phyloP scores from a whole-genome alignment of 37 sponge, comb jelly and placozoan species.

The Halichondria panicea region DNA sequence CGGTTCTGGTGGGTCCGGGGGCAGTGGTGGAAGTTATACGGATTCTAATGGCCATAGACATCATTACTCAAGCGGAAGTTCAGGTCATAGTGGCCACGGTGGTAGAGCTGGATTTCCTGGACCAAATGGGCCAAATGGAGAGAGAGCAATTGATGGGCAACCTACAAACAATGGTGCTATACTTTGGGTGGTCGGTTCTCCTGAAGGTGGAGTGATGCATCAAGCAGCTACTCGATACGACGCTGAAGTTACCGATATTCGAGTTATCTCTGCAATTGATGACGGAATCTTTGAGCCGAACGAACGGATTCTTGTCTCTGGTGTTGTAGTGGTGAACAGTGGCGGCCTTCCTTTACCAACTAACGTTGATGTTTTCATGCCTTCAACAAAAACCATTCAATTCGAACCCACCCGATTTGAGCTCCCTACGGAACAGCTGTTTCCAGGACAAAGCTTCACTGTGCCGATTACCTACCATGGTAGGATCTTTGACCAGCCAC shows the following conservation, averaged over 20 bases:
- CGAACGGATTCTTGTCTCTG: slow-evolving; percentile 64
- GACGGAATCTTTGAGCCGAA: slow-evolving; percentile 89
- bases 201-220: slow-evolving; percentile 50
- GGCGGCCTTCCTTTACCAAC: slow-evolving; percentile 72
- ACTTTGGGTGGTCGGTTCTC: slow-evolving; percentile 48
- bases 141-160: slow-evolving; percentile 39
- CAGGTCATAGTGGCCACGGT: slow-evolving; percentile 22
- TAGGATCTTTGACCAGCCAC: slow-evolving; percentile 81
- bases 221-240: slow-evolving; percentile 67
- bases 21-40: slow-evolving; percentile 27
- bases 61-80: slow-evolving; percentile 22
- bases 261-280: slow-evolving; percentile 65
- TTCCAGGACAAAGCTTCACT: slow-evolving; percentile 36
- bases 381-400: slow-evolving; percentile 61
- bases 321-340: slow-evolving; percentile 43
- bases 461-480: slow-evolving; percentile 69
- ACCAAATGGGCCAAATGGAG: slow-evolving; percentile 35
- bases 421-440: slow-evolving; percentile 42
- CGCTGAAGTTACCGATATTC: slow-evolving; percentile 41
- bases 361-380: slow-evolving; percentile 53
- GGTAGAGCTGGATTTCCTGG: slow-evolving; percentile 46
- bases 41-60: slow-evolving; percentile 33
- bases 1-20: slow-evolving; percentile 58
- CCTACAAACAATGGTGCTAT: slow-evolving; percentile 58
- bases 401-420: slow-evolving; percentile 66